These are phyloP conservation scores for Colistium nudipinnis DNA, from an alignment of 2,113 vertebrate genomes.

Conservation along the genomic window DNA sequence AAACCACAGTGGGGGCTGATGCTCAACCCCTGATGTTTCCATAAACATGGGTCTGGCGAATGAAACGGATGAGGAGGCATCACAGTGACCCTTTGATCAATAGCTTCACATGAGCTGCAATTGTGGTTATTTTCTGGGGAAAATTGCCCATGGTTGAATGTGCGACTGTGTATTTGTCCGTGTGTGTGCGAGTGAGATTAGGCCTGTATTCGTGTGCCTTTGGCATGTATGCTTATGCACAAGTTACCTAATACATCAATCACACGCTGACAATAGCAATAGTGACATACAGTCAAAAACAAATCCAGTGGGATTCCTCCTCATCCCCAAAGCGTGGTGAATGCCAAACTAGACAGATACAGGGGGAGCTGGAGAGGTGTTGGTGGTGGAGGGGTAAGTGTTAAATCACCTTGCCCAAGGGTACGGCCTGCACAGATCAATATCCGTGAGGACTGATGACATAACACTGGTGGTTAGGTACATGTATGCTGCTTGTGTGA, in stretches of 20 bases:
- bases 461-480: constrained; percentile 36
- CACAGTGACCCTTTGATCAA: constrained; percentile 31
- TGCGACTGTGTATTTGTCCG: neutral
- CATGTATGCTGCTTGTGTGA: constrained; percentile 11
- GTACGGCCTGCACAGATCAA: constrained; percentile 70
- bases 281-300: constrained; percentile 61
- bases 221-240: constrained; percentile 20
- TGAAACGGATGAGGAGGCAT: constrained; percentile 6
- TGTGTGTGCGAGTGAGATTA: constrained; percentile 23
- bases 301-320: constrained; percentile 57
- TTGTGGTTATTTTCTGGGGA: constrained; percentile 23
- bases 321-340: constrained; percentile 33
- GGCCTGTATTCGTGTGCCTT: constrained; percentile 1
- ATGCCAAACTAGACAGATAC: constrained; percentile 47
- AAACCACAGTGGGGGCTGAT: neutral
- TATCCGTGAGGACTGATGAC: constrained; percentile 74
- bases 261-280: constrained; percentile 37
- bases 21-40: neutral
- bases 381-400: constrained; percentile 55
- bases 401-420: constrained; percentile 82
- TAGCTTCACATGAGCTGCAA: constrained; percentile 32
- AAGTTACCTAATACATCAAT: constrained; percentile 62
- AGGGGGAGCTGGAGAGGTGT: constrained; percentile 35
- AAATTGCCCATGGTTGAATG: constrained; percentile 32
- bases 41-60: constrained; percentile 16